Percentiles rank a stretch among this genome's conserved stretches.
Conservation (phyloP, 2,113 vertebrate species). For the Alexandromys fortis region DNA sequence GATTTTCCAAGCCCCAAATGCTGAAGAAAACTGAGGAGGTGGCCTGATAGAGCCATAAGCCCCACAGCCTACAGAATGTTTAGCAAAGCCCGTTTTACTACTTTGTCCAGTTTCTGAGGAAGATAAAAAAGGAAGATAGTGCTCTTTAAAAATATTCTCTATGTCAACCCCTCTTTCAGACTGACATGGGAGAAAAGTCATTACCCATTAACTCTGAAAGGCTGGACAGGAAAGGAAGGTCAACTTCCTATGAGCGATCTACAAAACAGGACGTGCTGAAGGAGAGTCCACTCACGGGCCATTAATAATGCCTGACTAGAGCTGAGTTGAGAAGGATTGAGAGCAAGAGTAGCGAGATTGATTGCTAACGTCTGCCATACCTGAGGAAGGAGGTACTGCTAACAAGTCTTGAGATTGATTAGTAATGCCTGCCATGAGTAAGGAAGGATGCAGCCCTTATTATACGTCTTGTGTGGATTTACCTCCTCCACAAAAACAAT, state of each 20-base stretch:
- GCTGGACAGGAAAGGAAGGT: not conserved
- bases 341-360: not conserved
- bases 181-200: not conserved
- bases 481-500: not conserved
- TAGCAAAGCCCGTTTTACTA: slow-evolving; percentile 29
- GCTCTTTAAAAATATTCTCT: not conserved
- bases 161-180: not conserved
- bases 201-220: not conserved
- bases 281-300: not conserved
- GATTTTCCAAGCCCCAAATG: not conserved
- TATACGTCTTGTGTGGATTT: not conserved
- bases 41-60: not conserved
- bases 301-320: not conserved
- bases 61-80: accelerated
- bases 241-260: not conserved
- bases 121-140: not conserved
- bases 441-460: not conserved
- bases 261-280: not conserved
- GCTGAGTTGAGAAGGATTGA: not conserved
- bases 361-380: not conserved
- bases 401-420: not conserved
- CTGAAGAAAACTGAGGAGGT: not conserved
- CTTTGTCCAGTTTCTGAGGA: not conserved
- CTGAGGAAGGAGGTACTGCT: not conserved
- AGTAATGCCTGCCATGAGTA: not conserved